Evolutionary conservation across 2,888 invertebrate species (phyloP).

Genomic region (Capitulum mitella): DNA sequence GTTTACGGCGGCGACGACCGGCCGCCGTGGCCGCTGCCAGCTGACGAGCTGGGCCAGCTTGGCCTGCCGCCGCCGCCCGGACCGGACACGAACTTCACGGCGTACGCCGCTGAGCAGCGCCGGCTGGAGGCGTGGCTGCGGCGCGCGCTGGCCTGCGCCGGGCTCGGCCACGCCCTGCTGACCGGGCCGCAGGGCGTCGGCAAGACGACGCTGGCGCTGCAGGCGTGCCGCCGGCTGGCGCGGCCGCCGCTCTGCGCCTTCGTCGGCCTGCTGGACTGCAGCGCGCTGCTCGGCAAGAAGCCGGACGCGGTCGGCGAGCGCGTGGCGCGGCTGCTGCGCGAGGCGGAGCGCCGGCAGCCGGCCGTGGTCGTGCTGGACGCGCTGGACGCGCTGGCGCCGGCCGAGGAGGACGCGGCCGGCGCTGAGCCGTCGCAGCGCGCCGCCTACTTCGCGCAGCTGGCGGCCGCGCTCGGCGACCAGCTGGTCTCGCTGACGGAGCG

Average conservation of each 20-base stretch:
- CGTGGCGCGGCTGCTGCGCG: neutral
- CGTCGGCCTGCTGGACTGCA: neutral
- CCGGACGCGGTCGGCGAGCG: neutral
- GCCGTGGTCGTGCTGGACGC: neutral
- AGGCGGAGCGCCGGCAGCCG: slow-evolving; percentile 13
- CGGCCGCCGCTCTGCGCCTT: slow-evolving; percentile 2
- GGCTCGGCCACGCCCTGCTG: slow-evolving; percentile 8
- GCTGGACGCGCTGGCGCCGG: neutral
- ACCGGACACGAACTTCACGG: neutral
- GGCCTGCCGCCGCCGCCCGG: neutral
- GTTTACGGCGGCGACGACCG: neutral
- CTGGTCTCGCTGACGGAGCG: neutral
- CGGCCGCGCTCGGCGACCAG: neutral
- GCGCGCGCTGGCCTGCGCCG: slow-evolving; percentile 5
- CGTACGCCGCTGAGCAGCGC: neutral
- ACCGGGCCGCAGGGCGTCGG: slow-evolving; percentile 3
- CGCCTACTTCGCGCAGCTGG: slow-evolving; percentile 12
- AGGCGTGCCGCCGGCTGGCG: neutral
- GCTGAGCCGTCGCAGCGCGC: neutral
- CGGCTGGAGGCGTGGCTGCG: neutral
- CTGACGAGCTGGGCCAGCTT: neutral
- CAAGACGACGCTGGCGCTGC: slow-evolving; percentile 6
- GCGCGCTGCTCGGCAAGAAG: slow-evolving; percentile 18
- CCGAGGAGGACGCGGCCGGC: neutral
- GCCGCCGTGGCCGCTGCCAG: neutral